Conservation (phyloP, 2,113 vertebrate species). For the Rattus rattus region DNA sequence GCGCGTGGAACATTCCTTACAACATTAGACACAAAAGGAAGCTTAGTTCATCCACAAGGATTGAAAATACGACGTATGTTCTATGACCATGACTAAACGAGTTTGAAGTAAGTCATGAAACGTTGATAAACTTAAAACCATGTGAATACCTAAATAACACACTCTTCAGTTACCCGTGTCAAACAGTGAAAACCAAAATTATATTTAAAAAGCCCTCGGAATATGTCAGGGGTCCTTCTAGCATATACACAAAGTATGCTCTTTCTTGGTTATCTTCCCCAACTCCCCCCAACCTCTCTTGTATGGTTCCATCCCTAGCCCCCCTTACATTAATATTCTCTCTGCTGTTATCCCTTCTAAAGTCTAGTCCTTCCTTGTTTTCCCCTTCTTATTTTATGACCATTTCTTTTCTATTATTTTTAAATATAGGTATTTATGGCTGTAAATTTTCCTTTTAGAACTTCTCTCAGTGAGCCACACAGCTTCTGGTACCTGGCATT, state of each 20-base stretch:
- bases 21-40: background rate
- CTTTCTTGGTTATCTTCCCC: background rate
- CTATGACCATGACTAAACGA: background rate
- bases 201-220: background rate
- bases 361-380: no score
- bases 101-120: background rate
- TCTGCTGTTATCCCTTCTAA: no score
- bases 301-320: no score
- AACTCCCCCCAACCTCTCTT: no score
- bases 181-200: background rate
- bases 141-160: background rate
- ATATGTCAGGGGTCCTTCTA: no score
- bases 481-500: background rate
- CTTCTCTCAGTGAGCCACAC: background rate
- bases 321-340: no score
- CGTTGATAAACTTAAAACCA: background rate
- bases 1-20: background rate
- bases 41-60: background rate
- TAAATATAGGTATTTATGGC: background rate
- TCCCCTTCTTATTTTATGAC: background rate
- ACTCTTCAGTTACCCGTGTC: background rate
- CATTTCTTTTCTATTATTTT: background rate
- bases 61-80: background rate
- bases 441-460: background rate
- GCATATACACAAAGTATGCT: background rate